Evolutionary conservation across 2,797 vertebrate genomes (phyloP).

Genomic region (Anisognathus igniventris): DNA sequence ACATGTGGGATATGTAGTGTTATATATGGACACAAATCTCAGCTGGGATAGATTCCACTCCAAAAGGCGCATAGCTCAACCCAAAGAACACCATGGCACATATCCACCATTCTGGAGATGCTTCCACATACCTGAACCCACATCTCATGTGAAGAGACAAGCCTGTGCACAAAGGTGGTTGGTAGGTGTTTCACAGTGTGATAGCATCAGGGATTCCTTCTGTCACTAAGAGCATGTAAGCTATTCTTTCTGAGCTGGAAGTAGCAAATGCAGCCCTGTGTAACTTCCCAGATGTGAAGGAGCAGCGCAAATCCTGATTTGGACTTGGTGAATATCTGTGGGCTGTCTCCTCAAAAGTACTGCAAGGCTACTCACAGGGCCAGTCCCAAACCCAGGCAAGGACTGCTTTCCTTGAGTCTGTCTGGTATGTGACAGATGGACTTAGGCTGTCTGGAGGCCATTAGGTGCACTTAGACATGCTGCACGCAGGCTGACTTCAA

Average conservation of each 20-base stretch:
- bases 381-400: not conserved
- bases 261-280: not conserved
- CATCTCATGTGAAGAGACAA: not conserved
- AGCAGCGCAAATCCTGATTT: not conserved
- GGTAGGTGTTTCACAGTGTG: not conserved
- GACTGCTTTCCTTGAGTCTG: not conserved
- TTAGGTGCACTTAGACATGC: not conserved
- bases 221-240: too few species aligned
- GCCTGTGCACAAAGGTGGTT: not conserved
- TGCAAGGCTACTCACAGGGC: not conserved
- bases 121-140: not conserved
- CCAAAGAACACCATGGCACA: not conserved
- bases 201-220: not conserved
- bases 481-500: not conserved
- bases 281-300: not conserved
- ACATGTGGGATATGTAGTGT: too few species aligned
- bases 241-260: not conserved
- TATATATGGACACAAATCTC: rapidly evolving
- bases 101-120: not conserved
- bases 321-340: not conserved
- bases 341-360: not conserved
- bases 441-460: not conserved
- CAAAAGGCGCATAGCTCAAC: not conserved
- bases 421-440: not conserved
- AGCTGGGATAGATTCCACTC: not conserved